Evolutionary conservation across 2,113 vertebrate genomes (phyloP).

Genomic region (Taxidea taxus): DNA sequence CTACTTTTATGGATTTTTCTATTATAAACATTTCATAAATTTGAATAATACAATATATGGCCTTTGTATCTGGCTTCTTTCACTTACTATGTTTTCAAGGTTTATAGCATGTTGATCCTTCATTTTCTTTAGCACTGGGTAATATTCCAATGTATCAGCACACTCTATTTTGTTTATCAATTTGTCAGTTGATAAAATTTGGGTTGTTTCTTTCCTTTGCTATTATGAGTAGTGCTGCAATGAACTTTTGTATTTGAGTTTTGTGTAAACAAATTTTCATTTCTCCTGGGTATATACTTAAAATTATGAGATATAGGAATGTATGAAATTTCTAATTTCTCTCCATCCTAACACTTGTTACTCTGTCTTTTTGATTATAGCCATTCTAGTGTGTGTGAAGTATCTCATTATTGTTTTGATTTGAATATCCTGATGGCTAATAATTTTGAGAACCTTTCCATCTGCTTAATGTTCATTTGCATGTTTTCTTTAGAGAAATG

Average conservation of each 20-base stretch:
- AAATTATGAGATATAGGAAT: background rate
- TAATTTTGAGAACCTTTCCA: background rate
- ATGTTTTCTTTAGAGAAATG: background rate
- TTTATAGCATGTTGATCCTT: background rate
- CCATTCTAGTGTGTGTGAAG: background rate
- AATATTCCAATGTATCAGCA: background rate
- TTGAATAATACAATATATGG: background rate
- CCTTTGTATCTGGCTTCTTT: background rate
- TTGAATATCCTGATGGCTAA: background rate
- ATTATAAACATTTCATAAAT: background rate
- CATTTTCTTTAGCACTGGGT: background rate
- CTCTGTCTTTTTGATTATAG: background rate
- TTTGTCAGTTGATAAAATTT: background rate
- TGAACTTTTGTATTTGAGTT: background rate
- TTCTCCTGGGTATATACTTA: background rate
- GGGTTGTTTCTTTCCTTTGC: background rate
- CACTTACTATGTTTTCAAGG: background rate
- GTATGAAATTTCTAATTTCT: background rate
- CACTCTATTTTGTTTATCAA: background rate
- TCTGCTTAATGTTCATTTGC: background rate
- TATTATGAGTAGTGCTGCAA: background rate
- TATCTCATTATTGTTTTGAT: background rate
- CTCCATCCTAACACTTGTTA: background rate
- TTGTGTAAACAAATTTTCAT: background rate
- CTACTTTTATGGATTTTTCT: background rate